These are phyloP conservation scores for Chanos chanos DNA, from an alignment of 2,797 vertebrate genomes.

Conservation along the genomic window DNA sequence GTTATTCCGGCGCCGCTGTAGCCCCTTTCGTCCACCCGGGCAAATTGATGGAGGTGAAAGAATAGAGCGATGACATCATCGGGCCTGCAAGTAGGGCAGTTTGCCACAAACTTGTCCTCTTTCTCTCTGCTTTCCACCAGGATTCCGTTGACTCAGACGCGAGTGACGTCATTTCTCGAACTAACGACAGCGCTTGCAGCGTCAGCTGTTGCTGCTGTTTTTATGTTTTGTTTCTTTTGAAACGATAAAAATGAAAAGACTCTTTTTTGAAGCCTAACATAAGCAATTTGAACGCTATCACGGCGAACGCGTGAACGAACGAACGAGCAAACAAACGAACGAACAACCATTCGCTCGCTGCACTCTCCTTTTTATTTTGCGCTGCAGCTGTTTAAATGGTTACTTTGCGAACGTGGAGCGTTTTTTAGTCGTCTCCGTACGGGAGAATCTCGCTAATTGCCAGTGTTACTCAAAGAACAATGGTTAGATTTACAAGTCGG, in stretches of 20 bases:
- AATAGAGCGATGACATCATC: constrained; percentile 29
- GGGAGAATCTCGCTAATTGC: not conserved
- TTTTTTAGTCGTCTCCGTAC: too few relatives aligned
- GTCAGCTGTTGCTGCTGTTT: too few relatives aligned
- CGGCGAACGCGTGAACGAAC: too few relatives aligned
- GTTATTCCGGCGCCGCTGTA: constrained; percentile 10
- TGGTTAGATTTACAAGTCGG: too few relatives aligned
- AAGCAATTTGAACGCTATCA: too few relatives aligned
- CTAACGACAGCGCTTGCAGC: too few relatives aligned
- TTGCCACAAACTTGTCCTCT: constrained; percentile 10
- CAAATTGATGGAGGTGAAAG: constrained; percentile 11
- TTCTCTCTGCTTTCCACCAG: not conserved
- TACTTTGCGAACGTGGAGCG: not conserved
- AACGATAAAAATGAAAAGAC: too few relatives aligned
- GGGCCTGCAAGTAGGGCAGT: constrained; percentile 2
- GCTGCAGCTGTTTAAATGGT: constrained; percentile 1
- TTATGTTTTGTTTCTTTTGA: too few relatives aligned
- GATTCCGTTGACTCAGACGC: constrained; percentile 26
- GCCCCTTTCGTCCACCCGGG: not conserved
- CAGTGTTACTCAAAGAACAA: not conserved
- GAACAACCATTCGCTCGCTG: constrained; percentile 1
- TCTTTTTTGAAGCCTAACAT: too few relatives aligned
- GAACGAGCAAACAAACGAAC: too few relatives aligned
- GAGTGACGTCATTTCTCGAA: constrained; percentile 23
- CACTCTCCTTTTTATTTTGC: constrained; percentile 10